phyloP scores from a whole-genome alignment of 2,888 invertebrate species.

The Eilema griseolum region DNA sequence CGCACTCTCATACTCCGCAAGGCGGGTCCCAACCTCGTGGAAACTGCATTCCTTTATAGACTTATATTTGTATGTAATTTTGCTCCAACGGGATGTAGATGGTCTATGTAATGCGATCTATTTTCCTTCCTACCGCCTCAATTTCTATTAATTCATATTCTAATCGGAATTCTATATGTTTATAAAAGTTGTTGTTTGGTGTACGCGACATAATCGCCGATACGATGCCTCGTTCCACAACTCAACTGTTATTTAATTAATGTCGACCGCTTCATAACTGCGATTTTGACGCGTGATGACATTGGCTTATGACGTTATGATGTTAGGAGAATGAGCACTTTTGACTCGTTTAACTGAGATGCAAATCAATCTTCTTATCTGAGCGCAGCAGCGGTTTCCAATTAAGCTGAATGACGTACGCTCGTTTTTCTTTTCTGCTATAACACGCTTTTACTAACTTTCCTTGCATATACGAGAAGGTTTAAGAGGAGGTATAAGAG shows the following conservation, averaged over 20 bases:
- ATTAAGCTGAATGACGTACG: no score
- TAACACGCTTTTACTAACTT: no score
- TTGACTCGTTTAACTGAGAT: background rate
- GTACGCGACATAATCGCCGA: conserved; percentile 60
- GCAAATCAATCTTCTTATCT: background rate
- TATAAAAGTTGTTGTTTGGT: background rate
- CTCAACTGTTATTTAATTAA: conserved; percentile 54
- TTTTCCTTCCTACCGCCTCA: conserved; percentile 38
- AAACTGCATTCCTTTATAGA: conserved; percentile 24
- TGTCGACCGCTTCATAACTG: conserved; percentile 40
- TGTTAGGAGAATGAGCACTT: background rate
- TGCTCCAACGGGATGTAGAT: conserved; percentile 14
- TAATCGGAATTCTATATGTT: conserved; percentile 12
- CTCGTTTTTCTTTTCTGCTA: no score
- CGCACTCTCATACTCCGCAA: no score
- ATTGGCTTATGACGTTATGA: conserved; percentile 25
- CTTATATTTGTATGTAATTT: conserved; percentile 15
- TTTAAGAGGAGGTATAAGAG: no score
- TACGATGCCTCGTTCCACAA: conserved; percentile 57
- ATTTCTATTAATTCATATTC: conserved; percentile 2
- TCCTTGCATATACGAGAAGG: no score
- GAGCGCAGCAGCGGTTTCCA: background rate
- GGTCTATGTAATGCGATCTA: conserved; percentile 11
- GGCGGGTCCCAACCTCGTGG: no score
- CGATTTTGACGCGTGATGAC: conserved; percentile 42